Percentiles rank a stretch among this genome's conserved stretches.
Conservation (phyloP, 2,113 vertebrate genomes). For the Panurus biarmicus region DNA sequence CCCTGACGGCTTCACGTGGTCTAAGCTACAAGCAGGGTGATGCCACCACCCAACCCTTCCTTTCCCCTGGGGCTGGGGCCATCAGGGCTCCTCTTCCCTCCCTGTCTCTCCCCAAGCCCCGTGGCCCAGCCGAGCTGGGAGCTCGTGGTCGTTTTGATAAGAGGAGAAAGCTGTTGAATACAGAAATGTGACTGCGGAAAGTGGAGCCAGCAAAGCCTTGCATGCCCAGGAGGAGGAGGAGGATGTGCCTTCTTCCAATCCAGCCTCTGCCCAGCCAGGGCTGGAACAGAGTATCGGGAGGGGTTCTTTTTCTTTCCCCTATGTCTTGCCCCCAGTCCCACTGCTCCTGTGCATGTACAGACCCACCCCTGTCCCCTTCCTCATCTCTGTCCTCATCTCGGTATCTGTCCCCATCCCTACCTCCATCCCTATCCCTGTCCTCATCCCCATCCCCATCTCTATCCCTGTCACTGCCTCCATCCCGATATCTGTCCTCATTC, state of each 20-base stretch:
- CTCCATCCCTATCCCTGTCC: neutral
- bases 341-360: neutral
- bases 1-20: neutral
- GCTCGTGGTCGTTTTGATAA: fast-evolving
- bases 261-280: neutral
- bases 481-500: too few species aligned
- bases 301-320: neutral
- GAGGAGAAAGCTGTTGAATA: neutral
- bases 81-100: neutral
- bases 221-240: neutral
- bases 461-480: too few species aligned
- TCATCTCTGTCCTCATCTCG: too few species aligned
- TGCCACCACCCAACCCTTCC: neutral
- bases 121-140: neutral
- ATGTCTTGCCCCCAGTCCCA: fast-evolving
- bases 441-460: neutral
- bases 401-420: neutral
- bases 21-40: too few species aligned
- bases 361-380: too few species aligned
- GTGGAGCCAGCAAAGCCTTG: neutral
- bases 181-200: neutral
- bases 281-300: fast-evolving
- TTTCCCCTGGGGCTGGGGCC: neutral
- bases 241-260: neutral
- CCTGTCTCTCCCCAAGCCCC: neutral